Conservation (phyloP, 2,888 invertebrate genomes). For the Vannuccia rotundouncinata region DNA sequence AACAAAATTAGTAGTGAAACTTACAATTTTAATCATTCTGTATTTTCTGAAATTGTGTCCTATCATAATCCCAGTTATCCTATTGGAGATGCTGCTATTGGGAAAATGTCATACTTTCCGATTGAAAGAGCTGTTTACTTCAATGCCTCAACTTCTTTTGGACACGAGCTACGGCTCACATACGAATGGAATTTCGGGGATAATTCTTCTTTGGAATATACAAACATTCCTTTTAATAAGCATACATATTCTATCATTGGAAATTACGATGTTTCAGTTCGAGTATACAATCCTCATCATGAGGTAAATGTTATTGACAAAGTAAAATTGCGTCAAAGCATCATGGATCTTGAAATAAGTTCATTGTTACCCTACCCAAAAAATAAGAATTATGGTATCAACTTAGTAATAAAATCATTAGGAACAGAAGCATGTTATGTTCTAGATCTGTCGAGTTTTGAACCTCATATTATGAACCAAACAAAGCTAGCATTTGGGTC, state of each 20-base stretch:
- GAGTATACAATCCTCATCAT: background rate
- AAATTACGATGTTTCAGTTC: background rate
- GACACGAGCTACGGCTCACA: background rate
- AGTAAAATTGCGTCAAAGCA: background rate
- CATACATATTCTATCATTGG: background rate
- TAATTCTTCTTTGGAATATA: background rate
- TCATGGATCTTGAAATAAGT: background rate
- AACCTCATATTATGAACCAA: background rate
- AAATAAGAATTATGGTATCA: background rate
- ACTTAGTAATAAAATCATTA: background rate
- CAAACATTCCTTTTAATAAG: background rate
- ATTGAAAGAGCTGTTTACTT: background rate
- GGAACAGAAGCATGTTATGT: background rate
- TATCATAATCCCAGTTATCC: background rate
- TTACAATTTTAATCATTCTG: background rate
- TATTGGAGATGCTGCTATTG: background rate
- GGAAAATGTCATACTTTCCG: background rate
- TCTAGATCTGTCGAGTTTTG: background rate
- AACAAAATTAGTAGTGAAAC: background rate
- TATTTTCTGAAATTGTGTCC: background rate
- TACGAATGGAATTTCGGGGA: background rate
- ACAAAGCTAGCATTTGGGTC: background rate
- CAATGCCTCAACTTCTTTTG: background rate
- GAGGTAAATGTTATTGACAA: background rate
- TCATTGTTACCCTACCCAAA: background rate